Evolutionary conservation across 2,888 invertebrate genomes (phyloP), one percentile per base, ranked within the genome.

Genomic region (Chironomus tentans): DNA sequence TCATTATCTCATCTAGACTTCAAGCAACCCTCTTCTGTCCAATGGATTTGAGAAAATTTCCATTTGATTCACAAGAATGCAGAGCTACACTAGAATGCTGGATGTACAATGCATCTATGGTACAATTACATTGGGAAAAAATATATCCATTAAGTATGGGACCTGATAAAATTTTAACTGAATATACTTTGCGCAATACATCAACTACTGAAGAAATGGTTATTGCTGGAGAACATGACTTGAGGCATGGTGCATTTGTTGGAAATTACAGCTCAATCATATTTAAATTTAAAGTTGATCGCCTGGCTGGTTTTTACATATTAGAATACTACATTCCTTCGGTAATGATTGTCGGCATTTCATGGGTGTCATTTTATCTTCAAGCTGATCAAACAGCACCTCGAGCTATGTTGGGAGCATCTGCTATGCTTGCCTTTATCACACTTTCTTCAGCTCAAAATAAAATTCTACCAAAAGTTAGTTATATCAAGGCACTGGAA

Each of bases 281-380:
- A 77, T 92, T 94, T 80, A 90, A 91, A 2, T 92, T 94, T 79
- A 90, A 91, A 80, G 83, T 94, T 65, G 90, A 90, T 0, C 88
- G 93, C 65, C 93, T 93, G 84, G 92, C 93, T 78, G 94, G 94
- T 28, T 94, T 91, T 82, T 94, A 94, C 82, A 86, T 94, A 78
- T 91, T 94, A 91, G 94, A 94, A 80, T 94, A 93, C 81, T 94
- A 93, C 79, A 87, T 94, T 78, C 94, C 94, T 2, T 94, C 94
- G 5, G 92, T 94, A 86, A 87, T 94, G 81, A 89, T 94, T 79
- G 94, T 94, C 2, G 90, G 91, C 5, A 92, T 92, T 80, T 94
- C 94, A 0, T 94, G 94, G 94, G 93, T 94, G 12, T 92, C 94
- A 0, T 94, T 94, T 82, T 94, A 94, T 94, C 83, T 94, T 77